Conservation (phyloP, 2,113 vertebrate genomes). For the Otis tarda region DNA sequence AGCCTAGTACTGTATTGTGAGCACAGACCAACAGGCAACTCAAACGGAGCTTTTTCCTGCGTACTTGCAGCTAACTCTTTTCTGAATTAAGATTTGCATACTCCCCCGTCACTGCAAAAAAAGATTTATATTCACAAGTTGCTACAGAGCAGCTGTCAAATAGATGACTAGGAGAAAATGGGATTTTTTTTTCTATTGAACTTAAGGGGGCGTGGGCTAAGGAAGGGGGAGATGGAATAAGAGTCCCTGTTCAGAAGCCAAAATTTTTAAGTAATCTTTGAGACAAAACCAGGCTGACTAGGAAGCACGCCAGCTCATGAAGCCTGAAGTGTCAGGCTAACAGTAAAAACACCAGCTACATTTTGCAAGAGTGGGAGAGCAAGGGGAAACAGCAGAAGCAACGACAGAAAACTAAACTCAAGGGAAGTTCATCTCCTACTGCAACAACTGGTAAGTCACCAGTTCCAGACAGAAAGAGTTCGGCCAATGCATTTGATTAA, state of each 20-base stretch:
- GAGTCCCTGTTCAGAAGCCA: neutral
- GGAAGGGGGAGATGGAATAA: neutral
- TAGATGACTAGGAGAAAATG: conserved; percentile 52
- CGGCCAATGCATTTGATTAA: neutral
- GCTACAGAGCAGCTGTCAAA: conserved; percentile 59
- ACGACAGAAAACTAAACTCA: neutral
- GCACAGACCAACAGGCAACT: neutral
- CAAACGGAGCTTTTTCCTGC: neutral
- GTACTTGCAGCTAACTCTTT: conserved; percentile 36
- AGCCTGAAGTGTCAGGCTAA: neutral
- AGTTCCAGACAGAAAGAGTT: neutral
- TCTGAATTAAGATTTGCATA: conserved; percentile 66
- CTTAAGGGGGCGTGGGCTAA: neutral
- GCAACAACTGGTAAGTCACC: neutral
- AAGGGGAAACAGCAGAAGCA: neutral
- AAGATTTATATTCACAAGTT: conserved; percentile 64
- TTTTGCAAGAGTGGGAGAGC: neutral
- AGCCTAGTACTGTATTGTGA: neutral
- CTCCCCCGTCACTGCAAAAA: conserved; percentile 56
- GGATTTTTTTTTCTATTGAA: neutral
- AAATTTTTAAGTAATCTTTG: neutral
- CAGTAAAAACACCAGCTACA: neutral
- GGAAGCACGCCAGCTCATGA: neutral
- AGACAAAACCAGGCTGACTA: conserved; percentile 21
- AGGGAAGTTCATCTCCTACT: neutral